Evolutionary conservation across 2,888 invertebrate species (phyloP), one percentile per base, ranked within the genome.

Genomic region (Chesias legatella): DNA sequence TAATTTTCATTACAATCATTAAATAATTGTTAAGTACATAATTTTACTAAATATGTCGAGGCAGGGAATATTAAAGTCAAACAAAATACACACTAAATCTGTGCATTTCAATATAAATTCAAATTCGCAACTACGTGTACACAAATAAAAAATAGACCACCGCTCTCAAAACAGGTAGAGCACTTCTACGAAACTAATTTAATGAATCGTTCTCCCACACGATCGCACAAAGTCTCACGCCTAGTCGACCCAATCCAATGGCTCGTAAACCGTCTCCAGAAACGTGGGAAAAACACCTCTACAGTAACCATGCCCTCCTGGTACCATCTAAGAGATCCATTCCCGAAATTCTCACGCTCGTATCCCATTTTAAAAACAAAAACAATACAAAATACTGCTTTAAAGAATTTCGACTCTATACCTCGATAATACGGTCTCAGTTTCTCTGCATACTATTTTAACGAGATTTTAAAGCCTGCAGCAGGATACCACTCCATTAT

Each of bases 301-400:
- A 66, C 33, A 20, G 31, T 36, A 4, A 47, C 49, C 56, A 75
- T 86, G 73, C 36, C 38, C 42, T 63, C 88, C 86, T 85, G 63
- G 85, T 88, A 80, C 39, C 53, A 64, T 63, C 68, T 79, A 84
- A 88, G 85, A 83, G 79, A 80, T 84, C 83, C 76, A 76, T 81
- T 84, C 84, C 85, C 80, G 81, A 85, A 85, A 81, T 88, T 88
- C 88, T 88, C 88, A 88, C 88, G 86, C 73, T 86, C 73, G 58
- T 67, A 73, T 72, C 69, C 72, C 72, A 60, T 65, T 70, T 78
- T 79, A 77, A 74, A 74, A 73, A 73, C 68, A 72, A 73, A 74
- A 73, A 70, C 64, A 70, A 60, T 63, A 67, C 61, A 51, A 22
- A 35, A 5, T 9, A 48, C 17, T 17, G 1, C 0, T 20, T 13